Evolutionary conservation across 2,888 invertebrate species (phyloP), one percentile per base, ranked within the genome.

Genomic region (Cheiracanthium punctorium): DNA sequence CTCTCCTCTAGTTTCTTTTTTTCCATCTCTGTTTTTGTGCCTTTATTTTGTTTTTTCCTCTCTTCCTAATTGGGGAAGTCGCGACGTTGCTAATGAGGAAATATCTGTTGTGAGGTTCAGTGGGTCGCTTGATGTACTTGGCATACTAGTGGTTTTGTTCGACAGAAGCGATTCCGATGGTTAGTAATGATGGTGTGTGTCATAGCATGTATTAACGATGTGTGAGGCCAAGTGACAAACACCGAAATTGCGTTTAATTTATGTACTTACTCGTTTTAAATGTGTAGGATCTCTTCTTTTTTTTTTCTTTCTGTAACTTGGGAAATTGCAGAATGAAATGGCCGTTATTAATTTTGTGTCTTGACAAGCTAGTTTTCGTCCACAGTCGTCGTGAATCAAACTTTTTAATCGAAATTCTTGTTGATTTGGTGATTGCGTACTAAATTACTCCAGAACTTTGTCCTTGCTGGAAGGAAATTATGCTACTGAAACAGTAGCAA

Each of bases 61-160:
- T 71, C 69, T 32, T 73, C 67, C 82, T 84, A 77, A 77, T 84
- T 72, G 77, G 77, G 80, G 73, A 73, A 80, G 80, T 70, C 64
- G 71, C 70, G 70, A 75, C 71, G 58, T 43, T 70, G 70, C 76
- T 82, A 82, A 76, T 82, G 70, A 82, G 82, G 76, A 76, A 58
- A 58, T 58, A 58, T 58, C n/a, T 58, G 58, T 58, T 58, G 24
- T 8, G 58, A 17, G 17, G 58, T 58, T 58, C 58, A 58, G 5
- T 24, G 58, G 58, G 58, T 58, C 58, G 24, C 4, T 24, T 58
- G 24, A 58, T 58, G 58, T 20, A 58, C 58, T 24, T 24, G 24
- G 20, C 58, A 20, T 24, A 24, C 24, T 48, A 17, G 48, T 17
- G 17, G 48, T 48, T 37, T 48, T 20, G 24, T 58, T 58, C 24